Evolutionary conservation across 2,113 vertebrate genomes (phyloP).

Genomic region (Oenanthe oenanthe): DNA sequence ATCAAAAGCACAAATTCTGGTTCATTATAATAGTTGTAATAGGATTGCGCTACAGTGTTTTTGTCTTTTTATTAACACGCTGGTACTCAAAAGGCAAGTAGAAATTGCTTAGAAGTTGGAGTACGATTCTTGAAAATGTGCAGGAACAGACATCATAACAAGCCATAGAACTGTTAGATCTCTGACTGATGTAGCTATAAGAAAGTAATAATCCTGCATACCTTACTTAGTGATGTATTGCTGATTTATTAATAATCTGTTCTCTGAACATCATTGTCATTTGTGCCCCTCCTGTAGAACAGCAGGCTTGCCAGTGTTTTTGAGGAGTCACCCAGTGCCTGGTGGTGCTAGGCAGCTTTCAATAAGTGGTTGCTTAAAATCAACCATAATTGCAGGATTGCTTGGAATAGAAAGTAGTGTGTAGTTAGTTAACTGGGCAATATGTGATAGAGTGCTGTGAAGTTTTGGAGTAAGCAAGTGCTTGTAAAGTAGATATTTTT

Average conservation of each 20-base stretch:
- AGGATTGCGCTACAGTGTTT: slow-evolving; percentile 60
- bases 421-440: not conserved
- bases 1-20: slow-evolving; percentile 66
- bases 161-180: not conserved
- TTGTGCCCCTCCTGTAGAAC: not conserved
- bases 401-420: not conserved
- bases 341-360: not conserved
- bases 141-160: not conserved
- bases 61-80: slow-evolving; percentile 58
- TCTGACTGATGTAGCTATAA: not conserved
- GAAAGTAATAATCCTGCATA: not conserved
- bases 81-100: slow-evolving; percentile 47
- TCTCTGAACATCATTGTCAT: not conserved
- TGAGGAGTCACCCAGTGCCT: not conserved
- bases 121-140: slow-evolving; percentile 16
- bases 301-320: not conserved
- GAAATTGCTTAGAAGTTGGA: slow-evolving; percentile 48
- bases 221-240: not conserved
- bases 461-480: not conserved
- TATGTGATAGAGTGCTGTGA: not conserved
- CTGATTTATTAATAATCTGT: not conserved
- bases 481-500: not conserved
- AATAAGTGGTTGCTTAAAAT: not conserved
- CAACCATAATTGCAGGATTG: not conserved
- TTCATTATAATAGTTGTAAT: slow-evolving; percentile 69